A percentile compares a stretch with the other conserved stretches of the same genome.
Evolutionary conservation across 2,113 vertebrate genomes (phyloP).

Genomic region (Cygnus buccinator): DNA sequence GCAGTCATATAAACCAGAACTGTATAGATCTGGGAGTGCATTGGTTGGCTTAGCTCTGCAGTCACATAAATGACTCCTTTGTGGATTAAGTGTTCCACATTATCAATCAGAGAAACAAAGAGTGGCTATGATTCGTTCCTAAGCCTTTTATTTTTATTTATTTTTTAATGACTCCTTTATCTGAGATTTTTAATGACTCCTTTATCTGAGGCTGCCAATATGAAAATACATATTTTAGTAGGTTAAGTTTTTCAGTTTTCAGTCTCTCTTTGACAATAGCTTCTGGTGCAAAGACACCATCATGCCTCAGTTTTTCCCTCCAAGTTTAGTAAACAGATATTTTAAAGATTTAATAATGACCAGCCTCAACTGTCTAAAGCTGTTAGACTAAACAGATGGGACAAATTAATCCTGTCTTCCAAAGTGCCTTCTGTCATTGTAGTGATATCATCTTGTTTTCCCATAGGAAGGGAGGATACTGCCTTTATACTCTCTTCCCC

Average conservation of each 20-base stretch:
- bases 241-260: background rate
- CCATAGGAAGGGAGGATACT: background rate
- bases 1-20: background rate
- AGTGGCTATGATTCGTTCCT: background rate
- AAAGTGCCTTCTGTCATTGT: background rate
- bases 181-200: background rate
- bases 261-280: background rate
- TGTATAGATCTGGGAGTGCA: background rate
- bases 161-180: background rate
- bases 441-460: background rate
- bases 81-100: background rate
- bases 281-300: background rate
- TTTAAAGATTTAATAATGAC: background rate
- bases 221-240: background rate
- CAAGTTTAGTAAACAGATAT: background rate
- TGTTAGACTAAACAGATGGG: background rate
- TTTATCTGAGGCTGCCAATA: background rate
- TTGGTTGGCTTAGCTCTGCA: background rate
- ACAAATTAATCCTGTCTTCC: background rate
- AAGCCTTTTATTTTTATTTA: background rate
- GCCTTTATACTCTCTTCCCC: background rate
- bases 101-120: background rate
- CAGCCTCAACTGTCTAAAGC: background rate
- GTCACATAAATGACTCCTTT: background rate
- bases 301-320: background rate